phyloP scores from a whole-genome alignment of 2,888 invertebrate species.

The Cheilosia pagana region DNA sequence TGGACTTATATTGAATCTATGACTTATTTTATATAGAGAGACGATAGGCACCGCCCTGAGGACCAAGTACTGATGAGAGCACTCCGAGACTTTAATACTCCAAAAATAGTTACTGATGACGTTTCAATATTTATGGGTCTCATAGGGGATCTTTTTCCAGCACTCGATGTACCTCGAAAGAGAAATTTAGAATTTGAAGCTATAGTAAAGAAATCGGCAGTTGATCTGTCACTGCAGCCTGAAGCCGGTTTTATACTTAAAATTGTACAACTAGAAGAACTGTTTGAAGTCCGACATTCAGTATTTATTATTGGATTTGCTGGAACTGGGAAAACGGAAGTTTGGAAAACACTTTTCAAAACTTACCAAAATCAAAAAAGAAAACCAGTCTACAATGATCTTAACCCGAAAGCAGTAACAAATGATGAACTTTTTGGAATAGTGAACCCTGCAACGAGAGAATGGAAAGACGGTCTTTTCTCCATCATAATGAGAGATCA shows the following conservation, averaged over 20 bases:
- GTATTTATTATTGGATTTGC: conserved; percentile 94
- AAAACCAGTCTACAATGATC: conserved; percentile 93
- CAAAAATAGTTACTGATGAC: conserved; percentile 97
- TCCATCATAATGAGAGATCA: conserved; percentile 97
- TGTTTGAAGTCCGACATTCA: conserved; percentile 96
- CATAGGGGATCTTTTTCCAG: conserved; percentile 96
- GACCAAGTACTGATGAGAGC: conserved; percentile 98
- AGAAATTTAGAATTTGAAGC: conserved; percentile 93
- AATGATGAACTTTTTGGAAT: conserved; percentile 97
- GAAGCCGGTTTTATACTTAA: conserved; percentile 95
- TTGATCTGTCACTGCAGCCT: conserved; percentile 93
- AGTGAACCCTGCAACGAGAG: conserved; percentile 95
- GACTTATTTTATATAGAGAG: conserved; percentile 84
- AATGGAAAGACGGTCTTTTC: conserved; percentile 96
- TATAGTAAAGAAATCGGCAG: conserved; percentile 89
- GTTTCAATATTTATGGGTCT: conserved; percentile 96
- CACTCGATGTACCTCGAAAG: conserved; percentile 95
- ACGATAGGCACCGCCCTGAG: conserved; percentile 91
- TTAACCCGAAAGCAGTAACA: conserved; percentile 98
- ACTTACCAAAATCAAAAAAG: conserved; percentile 92
- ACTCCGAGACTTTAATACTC: conserved; percentile 95
- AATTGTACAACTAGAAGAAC: conserved; percentile 95
- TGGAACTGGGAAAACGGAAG: conserved; percentile 96
- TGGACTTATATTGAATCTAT: no score
- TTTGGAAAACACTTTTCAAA: conserved; percentile 94